Conservation (phyloP, 2,113 vertebrate genomes). For the Microcebus griseorufus region DNA sequence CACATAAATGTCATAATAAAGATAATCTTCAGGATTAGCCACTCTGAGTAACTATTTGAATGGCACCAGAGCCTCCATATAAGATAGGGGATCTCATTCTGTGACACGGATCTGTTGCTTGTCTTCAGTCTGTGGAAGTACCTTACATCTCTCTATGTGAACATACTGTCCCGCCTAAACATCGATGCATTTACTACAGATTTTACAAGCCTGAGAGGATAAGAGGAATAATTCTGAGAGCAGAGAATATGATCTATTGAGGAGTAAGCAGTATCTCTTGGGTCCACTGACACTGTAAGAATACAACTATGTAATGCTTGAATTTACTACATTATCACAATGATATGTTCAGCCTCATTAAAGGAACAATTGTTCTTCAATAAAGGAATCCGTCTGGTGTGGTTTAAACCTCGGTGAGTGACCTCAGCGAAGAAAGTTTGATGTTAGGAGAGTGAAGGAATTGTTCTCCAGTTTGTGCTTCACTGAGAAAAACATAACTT, state of each 20-base stretch:
- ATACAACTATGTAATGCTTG: neutral
- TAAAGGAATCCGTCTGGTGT: neutral
- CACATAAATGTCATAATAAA: neutral
- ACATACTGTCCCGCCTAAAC: neutral
- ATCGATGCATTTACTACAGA: neutral
- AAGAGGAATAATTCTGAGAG: neutral
- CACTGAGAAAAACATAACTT: neutral
- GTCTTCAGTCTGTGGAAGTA: neutral
- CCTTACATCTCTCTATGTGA: neutral
- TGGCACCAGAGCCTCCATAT: fast-evolving
- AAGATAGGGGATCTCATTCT: neutral
- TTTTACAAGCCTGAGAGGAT: neutral
- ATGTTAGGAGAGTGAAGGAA: neutral
- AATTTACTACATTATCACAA: constrained; percentile 22
- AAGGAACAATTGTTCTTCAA: neutral
- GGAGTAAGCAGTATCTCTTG: neutral
- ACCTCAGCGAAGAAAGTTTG: neutral
- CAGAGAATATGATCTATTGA: neutral
- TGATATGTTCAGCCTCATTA: neutral
- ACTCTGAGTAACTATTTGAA: no score
- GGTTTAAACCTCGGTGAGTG: neutral
- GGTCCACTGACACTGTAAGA: neutral
- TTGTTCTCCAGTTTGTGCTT: constrained; percentile 1
- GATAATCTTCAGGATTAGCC: neutral
- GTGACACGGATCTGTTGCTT: neutral